Base-by-base conservation (phyloP, 2,797 vertebrate genomes). In the Parotocinclus haroldoi region DNA sequence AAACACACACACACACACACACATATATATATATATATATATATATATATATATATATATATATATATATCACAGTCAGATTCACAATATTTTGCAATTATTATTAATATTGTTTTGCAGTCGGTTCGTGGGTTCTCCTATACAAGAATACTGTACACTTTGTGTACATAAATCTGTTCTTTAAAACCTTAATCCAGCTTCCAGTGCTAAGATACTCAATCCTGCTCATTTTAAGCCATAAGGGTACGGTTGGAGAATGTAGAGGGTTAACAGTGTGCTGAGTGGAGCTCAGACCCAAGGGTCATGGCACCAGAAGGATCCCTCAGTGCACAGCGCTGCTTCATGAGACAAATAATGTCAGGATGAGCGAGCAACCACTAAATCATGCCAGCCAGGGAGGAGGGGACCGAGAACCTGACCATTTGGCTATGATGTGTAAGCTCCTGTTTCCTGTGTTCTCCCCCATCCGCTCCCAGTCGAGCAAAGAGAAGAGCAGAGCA, bases 341-440 rank as follows among this genome's bases (percentile, higher is more conserved):
- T 82, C 56, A 55, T 79, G 84, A 91, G 90, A 83, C 80, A 76
- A 88, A 91, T 89, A 85, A 91, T 86, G 86, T 85, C 85, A 84
- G 85, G 83, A 91, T 89, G 83, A 70, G 42, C 79, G 80, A 62
- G 73, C 87, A 81, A 79, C 70, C n/a, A 78, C 81, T 89, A 86
- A 89, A 89, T 89, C 83, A 81, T 81, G 78, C 74, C 84, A 80
- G 83, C 81, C 66, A 73, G 66, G 45, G 71, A 63, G 45, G 80
- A 74, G 79, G 75, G 37, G 75, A 83, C 87, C 83, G 84, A 78
- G 81, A 86, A 81, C 79, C 84, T 83, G 83, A 85, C 80, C 85
- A 86, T 91, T 92, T 87, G 72, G 84, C 75, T 79, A 66, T 46
- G 73, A 83, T 85, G 83, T 77, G 78, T 80, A 36, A 76, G 70